Base-by-base conservation (phyloP, 2,888 invertebrate species). In the Choristoneura rosaceana region DNA sequence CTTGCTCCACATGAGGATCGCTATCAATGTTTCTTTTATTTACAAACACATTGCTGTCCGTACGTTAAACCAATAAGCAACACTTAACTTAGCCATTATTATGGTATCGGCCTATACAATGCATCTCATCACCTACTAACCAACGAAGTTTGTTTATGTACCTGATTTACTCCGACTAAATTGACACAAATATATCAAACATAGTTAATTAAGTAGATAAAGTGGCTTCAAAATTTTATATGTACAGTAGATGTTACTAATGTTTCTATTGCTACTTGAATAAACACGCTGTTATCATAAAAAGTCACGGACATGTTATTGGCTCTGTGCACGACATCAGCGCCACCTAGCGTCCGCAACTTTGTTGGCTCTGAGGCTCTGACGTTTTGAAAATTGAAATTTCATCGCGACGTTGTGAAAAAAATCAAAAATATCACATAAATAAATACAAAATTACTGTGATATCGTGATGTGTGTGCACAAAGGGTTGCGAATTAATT, bases 141-240 rank as follows among this genome's bases (percentile, higher is more conserved):
- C 9, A 25, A 55, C 55, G 10, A 12, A 52, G 52, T 17, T 9
- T 10, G 10, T 17, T 17, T 52, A 52, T 3, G 9, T 52, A 52
- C 9, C 25, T 1, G 2, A 25, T 52, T 52, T 9, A 10, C n/a
- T 47, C n/a, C 7, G n/a, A 47, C 25, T 25, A 1, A 25, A 25
- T 25, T 78, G 79, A 81, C 77, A 79, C 79, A 82, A 81, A 82
- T 81, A 81, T 83, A 12, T 34, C 34, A 34, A 82, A 75, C 75
- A 76, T 73, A 77, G 77, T 77, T 79, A 78, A 74, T 47, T 47
- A 15, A 47, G 69, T 74, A 79, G 78, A 84, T 81, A 81, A 80
- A 73, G 76, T 78, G 61, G 76, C 38, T 55, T 47, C 38, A 38
- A 43, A 17, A 55, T 34, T 47, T 59, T 61, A 14, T 77, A 38